phyloP scores from a whole-genome alignment of 35 echinoderm and acorn worm genomes.

The Anneissia japonica region DNA sequence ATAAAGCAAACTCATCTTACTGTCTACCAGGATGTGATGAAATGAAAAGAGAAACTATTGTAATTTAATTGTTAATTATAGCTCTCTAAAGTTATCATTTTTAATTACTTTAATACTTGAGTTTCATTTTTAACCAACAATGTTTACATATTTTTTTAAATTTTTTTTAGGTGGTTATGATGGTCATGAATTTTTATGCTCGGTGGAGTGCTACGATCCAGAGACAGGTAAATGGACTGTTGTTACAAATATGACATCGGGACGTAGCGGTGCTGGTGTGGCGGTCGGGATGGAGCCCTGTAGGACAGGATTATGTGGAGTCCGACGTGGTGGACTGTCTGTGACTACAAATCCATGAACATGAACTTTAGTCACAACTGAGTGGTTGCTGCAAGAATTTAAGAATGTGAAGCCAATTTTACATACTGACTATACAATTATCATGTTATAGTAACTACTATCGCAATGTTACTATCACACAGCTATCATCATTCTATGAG shows the following conservation, averaged over 20 bases:
- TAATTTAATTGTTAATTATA: too few species aligned
- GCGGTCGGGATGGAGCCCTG: slow-evolving; percentile 90
- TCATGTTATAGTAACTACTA: too few species aligned
- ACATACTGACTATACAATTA: too few species aligned
- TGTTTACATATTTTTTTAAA: background rate
- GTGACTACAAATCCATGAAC: background rate
- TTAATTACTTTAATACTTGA: background rate
- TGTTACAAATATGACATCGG: slow-evolving; percentile 81
- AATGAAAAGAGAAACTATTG: background rate
- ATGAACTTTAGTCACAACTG: too few species aligned
- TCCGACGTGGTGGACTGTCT: background rate
- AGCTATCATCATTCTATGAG: too few species aligned
- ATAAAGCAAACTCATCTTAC: too few species aligned
- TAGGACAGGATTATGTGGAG: slow-evolving; percentile 53
- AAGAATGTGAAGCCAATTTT: too few species aligned
- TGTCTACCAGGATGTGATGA: too few species aligned
- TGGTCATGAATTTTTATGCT: slow-evolving; percentile 83
- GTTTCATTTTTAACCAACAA: background rate
- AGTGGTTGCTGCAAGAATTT: too few species aligned
- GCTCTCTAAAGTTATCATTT: too few species aligned
- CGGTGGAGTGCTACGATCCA: slow-evolving; percentile 88
- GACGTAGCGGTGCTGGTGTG: slow-evolving; percentile 83
- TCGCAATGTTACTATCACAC: too few species aligned
- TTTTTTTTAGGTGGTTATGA: slow-evolving; percentile 86
- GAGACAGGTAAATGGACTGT: slow-evolving; percentile 55